phyloP scores from a whole-genome alignment of 1,140 invertebrate genomes.

The Drepana arcuata region DNA sequence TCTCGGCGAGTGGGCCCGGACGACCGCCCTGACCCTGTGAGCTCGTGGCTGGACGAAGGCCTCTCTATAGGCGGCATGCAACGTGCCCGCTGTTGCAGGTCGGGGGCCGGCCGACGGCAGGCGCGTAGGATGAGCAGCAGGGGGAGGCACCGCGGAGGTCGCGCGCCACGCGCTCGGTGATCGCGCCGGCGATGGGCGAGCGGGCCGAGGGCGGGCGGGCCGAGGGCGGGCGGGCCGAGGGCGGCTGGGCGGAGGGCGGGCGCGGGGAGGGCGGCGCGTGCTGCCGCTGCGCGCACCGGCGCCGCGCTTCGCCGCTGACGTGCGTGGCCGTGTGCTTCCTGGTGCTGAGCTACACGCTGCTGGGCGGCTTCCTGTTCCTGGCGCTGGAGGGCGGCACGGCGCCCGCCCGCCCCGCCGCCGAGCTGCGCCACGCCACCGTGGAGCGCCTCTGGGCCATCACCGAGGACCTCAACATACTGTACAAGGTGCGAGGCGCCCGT shows the following conservation, averaged over 20 bases:
- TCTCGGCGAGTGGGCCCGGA: no score
- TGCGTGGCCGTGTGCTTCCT: constrained; percentile 84
- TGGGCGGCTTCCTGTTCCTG: constrained; percentile 94
- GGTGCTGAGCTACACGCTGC: constrained; percentile 90
- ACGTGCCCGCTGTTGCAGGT: no score
- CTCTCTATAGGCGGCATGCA: no score
- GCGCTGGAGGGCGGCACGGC: constrained; percentile 82
- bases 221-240: background rate
- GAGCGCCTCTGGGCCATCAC: constrained; percentile 94
- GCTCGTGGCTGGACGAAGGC: no score
- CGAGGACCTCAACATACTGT: constrained; percentile 93
- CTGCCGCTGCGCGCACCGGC: constrained; percentile 44
- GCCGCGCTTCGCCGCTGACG: constrained; percentile 53
- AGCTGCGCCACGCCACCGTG: constrained; percentile 77
- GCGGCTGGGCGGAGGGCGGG: background rate
- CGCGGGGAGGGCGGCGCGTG: constrained; percentile 10
- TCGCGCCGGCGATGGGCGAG: no score
- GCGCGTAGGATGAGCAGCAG: no score
- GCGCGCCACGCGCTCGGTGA: no score
- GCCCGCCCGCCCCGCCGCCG: constrained; percentile 49
- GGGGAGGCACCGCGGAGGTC: no score
- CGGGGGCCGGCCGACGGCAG: no score
- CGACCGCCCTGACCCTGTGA: no score
- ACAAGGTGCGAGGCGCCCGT: no score
- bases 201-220: background rate